Evolutionary conservation across 1,140 invertebrate species (phyloP).

Genomic region (Cydia splendana): DNA sequence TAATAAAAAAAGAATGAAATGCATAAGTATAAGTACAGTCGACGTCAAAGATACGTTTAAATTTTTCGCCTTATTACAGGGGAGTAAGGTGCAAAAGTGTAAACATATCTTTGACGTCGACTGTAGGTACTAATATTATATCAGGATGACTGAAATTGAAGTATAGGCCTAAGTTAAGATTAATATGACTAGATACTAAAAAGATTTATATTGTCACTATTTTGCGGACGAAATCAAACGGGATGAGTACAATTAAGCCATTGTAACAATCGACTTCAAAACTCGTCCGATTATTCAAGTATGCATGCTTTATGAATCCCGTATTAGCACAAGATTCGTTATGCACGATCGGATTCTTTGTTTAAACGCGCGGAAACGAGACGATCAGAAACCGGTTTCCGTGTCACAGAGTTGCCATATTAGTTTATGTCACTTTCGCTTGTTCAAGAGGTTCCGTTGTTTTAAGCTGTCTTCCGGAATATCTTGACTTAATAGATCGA

Average conservation of each 20-base stretch:
- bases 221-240: too few relatives aligned
- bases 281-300: not conserved
- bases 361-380: conserved; percentile 8
- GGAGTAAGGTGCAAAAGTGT: too few relatives aligned
- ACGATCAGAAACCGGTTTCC: conserved; percentile 15
- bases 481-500: not conserved
- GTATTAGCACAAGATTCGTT: conserved; percentile 7
- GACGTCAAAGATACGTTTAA: too few relatives aligned
- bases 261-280: not conserved
- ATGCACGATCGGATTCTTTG: not conserved
- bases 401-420: not conserved
- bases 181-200: too few relatives aligned
- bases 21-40: too few relatives aligned
- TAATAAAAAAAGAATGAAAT: too few relatives aligned
- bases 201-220: too few relatives aligned
- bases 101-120: too few relatives aligned
- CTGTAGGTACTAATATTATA: too few relatives aligned
- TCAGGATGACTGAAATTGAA: too few relatives aligned
- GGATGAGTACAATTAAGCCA: not conserved
- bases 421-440: conserved; percentile 28
- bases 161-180: too few relatives aligned
- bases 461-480: not conserved
- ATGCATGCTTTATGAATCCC: not conserved
- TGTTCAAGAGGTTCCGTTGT: conserved; percentile 9
- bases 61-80: too few relatives aligned